These are phyloP conservation scores for Vidua chalybeata DNA, from an alignment of 2,113 vertebrate genomes.

Conservation along the genomic window DNA sequence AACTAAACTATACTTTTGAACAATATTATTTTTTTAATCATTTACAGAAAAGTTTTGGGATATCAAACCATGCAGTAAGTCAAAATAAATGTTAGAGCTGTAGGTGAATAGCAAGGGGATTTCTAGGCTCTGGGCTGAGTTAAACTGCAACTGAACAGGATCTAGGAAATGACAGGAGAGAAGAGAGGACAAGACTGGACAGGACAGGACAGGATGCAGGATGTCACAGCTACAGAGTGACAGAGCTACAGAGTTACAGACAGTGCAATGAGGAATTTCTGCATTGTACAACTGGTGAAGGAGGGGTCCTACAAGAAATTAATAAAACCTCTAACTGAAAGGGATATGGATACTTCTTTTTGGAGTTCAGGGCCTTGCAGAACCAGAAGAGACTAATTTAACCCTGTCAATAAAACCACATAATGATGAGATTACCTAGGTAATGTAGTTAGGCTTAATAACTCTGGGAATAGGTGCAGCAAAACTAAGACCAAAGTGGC, in stretches of 20 bases:
- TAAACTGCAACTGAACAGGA: neutral
- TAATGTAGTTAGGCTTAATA: neutral
- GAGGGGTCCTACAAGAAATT: neutral
- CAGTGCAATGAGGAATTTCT: neutral
- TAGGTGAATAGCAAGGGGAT: neutral
- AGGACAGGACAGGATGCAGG: neutral
- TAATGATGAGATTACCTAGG: rapidly evolving
- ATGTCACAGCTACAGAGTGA: neutral
- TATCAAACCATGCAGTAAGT: neutral
- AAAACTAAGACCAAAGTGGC: neutral
- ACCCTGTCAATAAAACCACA: neutral
- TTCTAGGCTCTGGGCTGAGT: neutral
- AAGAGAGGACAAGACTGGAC: no score
- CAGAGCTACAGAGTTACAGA: neutral
- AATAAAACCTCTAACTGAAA: neutral
- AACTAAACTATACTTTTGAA: neutral
- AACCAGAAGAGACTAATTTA: neutral
- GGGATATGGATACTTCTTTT: neutral
- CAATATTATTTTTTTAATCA: neutral
- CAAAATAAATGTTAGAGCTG: neutral
- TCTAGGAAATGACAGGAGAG: neutral
- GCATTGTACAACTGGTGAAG: neutral
- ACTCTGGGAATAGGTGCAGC: neutral
- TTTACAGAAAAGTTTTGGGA: neutral
- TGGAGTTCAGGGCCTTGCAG: neutral